Conservation (phyloP, 2,113 vertebrate species). For the Pipa parva region DNA sequence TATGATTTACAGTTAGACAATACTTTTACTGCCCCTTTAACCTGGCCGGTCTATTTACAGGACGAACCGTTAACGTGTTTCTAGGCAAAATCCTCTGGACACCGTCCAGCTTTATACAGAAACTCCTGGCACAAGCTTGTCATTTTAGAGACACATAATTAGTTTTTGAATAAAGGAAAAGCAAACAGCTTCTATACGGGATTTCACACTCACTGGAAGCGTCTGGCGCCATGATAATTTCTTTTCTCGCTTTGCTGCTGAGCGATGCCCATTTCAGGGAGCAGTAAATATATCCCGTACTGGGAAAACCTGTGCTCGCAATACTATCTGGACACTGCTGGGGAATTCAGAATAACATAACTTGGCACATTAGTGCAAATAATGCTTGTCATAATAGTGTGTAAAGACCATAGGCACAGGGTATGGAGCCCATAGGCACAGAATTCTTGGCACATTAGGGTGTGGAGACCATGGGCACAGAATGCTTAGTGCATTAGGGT, state of each 20-base stretch:
- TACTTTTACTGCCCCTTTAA: not conserved
- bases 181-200: not conserved
- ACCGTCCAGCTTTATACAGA: not conserved
- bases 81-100: not conserved
- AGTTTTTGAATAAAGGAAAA: not conserved
- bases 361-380: not conserved
- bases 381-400: not conserved
- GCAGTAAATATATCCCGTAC: no score
- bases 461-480: no score
- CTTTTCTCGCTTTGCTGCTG: not conserved
- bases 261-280: no score
- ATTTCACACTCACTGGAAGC: not conserved
- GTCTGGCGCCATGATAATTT: constrained; percentile 22
- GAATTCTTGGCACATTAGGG: no score
- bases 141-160: not conserved
- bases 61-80: no score
- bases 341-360: not conserved
- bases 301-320: no score
- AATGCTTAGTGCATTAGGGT: no score
- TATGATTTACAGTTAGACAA: no score
- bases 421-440: no score
- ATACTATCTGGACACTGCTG: not conserved
- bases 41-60: no score
- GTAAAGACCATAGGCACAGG: no score
- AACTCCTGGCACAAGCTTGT: not conserved